Percentiles rank a stretch among this genome's conserved stretches.
phyloP scores from a whole-genome alignment of 2,888 invertebrate genomes.

The Chromoteleia sp. region DNA sequence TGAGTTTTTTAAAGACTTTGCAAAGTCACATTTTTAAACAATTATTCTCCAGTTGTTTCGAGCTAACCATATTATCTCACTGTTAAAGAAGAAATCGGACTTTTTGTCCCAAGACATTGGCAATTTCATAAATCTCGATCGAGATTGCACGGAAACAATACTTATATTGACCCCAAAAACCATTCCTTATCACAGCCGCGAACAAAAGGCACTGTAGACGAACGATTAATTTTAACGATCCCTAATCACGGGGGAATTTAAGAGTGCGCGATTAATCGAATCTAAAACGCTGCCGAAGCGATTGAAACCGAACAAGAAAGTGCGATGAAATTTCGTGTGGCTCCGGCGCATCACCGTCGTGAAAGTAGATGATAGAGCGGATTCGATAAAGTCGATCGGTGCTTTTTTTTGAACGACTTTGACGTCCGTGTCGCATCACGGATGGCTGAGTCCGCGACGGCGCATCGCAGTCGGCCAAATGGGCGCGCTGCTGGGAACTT shows the following conservation, averaged over 20 bases:
- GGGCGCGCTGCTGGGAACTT: slow-evolving; percentile 13
- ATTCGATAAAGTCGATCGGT: slow-evolving; percentile 36
- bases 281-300: not conserved
- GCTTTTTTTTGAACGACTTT: slow-evolving; percentile 15
- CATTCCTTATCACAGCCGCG: slow-evolving; percentile 1
- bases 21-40: too few relatives aligned
- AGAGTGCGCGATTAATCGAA: not conserved
- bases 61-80: too few relatives aligned
- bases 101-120: not conserved
- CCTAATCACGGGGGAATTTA: not conserved
- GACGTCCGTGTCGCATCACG: slow-evolving; percentile 22
- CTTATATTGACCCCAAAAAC: slow-evolving; percentile 7
- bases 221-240: slow-evolving; percentile 23
- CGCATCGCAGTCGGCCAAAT: not conserved
- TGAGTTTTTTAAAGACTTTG: too few relatives aligned
- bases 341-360: slow-evolving; percentile 18
- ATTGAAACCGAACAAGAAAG: slow-evolving; percentile 18
- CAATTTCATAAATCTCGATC: slow-evolving; percentile 10
- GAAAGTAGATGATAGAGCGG: slow-evolving; percentile 49
- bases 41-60: too few relatives aligned
- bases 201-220: slow-evolving; percentile 5
- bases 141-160: slow-evolving; percentile 8
- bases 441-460: slow-evolving; percentile 22
- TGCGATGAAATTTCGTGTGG: slow-evolving; percentile 32
- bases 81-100: not conserved